A percentile compares a stretch with the other conserved stretches of the same genome.
Conservation (phyloP, 1,140 invertebrate genomes). For the Diorhabda sublineata region DNA sequence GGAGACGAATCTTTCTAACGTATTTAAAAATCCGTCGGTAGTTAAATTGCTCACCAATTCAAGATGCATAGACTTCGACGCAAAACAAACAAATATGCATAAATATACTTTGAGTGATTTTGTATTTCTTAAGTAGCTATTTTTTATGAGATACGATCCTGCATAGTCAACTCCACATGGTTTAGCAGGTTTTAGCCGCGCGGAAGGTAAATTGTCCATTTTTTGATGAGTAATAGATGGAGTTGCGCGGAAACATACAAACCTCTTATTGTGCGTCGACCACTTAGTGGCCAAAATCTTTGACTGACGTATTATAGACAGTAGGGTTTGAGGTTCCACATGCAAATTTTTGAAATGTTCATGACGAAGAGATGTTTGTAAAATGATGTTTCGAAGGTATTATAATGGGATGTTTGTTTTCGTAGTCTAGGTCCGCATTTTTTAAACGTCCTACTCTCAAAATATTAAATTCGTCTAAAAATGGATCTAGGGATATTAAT, state of each 20-base stretch:
- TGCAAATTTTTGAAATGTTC: constrained; percentile 28
- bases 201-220: constrained; percentile 42
- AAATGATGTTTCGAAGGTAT: constrained; percentile 17
- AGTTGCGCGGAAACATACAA: constrained; percentile 13
- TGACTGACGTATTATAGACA: constrained; percentile 21
- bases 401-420: constrained; percentile 30
- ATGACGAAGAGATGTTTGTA: constrained; percentile 22
- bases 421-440: constrained; percentile 26
- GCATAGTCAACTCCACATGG: constrained; percentile 12
- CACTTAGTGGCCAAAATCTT: constrained; percentile 24
- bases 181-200: constrained; percentile 9
- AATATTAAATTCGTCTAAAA: too few species aligned
- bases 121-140: background rate
- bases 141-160: background rate
- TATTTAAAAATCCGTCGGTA: constrained; percentile 36
- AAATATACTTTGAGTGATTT: background rate
- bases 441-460: constrained; percentile 18
- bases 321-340: constrained; percentile 6
- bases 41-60: constrained; percentile 25
- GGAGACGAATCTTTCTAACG: constrained; percentile 38
- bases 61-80: too few species aligned
- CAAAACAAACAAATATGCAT: background rate
- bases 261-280: constrained; percentile 14
- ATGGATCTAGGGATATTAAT: too few species aligned
- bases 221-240: constrained; percentile 16